A percentile compares a stretch with the other conserved stretches of the same genome.
Conservation (phyloP, 2,888 invertebrate species). For the Chymomyza procnemis region DNA sequence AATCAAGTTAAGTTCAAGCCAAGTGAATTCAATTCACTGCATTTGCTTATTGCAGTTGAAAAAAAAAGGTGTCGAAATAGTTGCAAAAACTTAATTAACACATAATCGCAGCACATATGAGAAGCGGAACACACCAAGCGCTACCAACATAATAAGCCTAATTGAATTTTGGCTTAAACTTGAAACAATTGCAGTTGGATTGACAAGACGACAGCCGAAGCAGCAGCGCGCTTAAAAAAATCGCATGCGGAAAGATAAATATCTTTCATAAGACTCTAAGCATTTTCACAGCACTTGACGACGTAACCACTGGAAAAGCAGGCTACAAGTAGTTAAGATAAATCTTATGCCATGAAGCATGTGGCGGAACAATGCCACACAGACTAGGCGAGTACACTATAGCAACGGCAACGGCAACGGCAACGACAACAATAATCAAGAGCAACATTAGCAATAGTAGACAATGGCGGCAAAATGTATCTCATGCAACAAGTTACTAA, state of each 20-base stretch:
- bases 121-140: no score
- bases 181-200: background rate
- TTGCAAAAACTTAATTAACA: no score
- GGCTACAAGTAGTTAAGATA: background rate
- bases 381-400: background rate
- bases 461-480: slow-evolving; percentile 22
- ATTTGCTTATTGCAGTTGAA: no score
- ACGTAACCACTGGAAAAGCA: background rate
- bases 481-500: slow-evolving; percentile 73
- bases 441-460: slow-evolving; percentile 28
- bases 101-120: no score
- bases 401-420: background rate
- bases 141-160: no score
- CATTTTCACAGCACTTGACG: slow-evolving; percentile 6
- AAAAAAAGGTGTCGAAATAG: no score
- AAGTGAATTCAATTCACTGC: no score
- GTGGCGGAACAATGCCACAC: background rate
- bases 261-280: background rate
- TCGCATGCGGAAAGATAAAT: slow-evolving; percentile 2
- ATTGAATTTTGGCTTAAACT: background rate
- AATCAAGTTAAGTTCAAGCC: no score
- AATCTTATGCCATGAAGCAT: background rate
- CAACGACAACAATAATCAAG: background rate
- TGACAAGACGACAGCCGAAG: background rate
- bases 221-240: background rate